These are phyloP conservation scores for Venusia cambrica DNA, from an alignment of 2,888 invertebrate species.

Conservation along the genomic window DNA sequence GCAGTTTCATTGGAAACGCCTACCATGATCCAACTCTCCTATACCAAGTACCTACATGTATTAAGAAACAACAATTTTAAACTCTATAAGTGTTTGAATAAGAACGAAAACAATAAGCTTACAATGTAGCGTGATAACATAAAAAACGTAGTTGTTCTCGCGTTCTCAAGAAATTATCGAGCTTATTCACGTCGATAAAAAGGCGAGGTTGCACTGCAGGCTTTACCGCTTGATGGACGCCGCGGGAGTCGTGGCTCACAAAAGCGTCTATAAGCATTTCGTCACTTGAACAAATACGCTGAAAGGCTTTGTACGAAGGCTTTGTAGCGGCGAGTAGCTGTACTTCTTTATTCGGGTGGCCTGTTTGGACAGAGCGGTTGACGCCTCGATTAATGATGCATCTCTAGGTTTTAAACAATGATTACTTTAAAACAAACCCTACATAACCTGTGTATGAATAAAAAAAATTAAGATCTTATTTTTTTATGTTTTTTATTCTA, in stretches of 20 bases:
- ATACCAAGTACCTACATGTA: slow-evolving; percentile 31
- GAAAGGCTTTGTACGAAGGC: slow-evolving; percentile 60
- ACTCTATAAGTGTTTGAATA: slow-evolving; percentile 33
- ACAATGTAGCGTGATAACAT: slow-evolving; percentile 26
- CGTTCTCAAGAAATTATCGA: slow-evolving; percentile 33
- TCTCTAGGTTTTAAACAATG: slow-evolving; percentile 38
- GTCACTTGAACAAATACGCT: slow-evolving; percentile 62
- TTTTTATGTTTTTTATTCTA: slow-evolving; percentile 10
- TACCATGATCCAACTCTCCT: slow-evolving; percentile 53
- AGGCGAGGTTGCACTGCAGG: slow-evolving; percentile 34
- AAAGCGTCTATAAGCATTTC: slow-evolving; percentile 60
- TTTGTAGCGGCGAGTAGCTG: slow-evolving; percentile 57
- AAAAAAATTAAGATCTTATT: no score
- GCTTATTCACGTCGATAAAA: slow-evolving; percentile 36
- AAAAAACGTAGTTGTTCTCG: slow-evolving; percentile 38
- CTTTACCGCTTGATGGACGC: slow-evolving; percentile 36
- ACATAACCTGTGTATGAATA: no score
- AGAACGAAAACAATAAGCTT: slow-evolving; percentile 23
- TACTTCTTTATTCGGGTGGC: slow-evolving; percentile 52
- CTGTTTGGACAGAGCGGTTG: slow-evolving; percentile 61
- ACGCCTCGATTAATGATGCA: slow-evolving; percentile 61
- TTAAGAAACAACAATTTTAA: slow-evolving; percentile 33
- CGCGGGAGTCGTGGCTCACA: slow-evolving; percentile 54
- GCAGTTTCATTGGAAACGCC: slow-evolving; percentile 65
- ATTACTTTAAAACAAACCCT: no score